These are phyloP conservation scores for Ormyrus labotus DNA, from an alignment of 2,888 invertebrate species.

Conservation along the genomic window DNA sequence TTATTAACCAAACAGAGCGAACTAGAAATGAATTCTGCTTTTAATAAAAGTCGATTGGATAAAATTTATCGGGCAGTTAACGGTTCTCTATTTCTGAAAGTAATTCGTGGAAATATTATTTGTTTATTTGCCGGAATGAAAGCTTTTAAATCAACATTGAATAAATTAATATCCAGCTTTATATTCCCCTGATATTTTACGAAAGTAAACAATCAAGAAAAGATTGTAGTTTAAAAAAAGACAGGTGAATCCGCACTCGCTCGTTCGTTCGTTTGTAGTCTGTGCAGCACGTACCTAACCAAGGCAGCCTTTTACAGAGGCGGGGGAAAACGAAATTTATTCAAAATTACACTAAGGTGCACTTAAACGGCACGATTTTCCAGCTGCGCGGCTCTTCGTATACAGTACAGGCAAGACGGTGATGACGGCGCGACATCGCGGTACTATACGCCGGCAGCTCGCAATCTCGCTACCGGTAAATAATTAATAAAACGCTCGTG, in stretches of 20 bases:
- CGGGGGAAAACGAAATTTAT: not conserved
- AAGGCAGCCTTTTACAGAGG: no score
- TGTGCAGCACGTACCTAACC: no score
- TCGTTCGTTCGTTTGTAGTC: no score
- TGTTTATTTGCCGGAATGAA: no score
- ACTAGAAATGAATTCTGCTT: constrained; percentile 21
- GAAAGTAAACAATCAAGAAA: no score
- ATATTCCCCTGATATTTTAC: no score
- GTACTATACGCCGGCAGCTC: not conserved
- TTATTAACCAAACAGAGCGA: constrained; percentile 9
- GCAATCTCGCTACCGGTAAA: constrained; percentile 24
- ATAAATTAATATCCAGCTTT: no score
- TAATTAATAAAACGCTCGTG: constrained; percentile 43
- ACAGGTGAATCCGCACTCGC: no score
- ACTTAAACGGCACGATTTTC: not conserved
- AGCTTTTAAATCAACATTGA: no score
- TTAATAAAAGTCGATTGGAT: constrained; percentile 1
- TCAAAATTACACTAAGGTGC: not conserved
- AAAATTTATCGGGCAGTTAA: constrained; percentile 27
- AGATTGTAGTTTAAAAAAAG: no score
- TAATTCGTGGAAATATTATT: not conserved
- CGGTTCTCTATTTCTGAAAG: not conserved
- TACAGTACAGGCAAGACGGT: not conserved
- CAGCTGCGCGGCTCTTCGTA: not conserved
- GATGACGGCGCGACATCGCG: no score